Evolutionary conservation across 2,888 invertebrate genomes (phyloP), one percentile per base, ranked within the genome.

Genomic region (Desoria tigrina): DNA sequence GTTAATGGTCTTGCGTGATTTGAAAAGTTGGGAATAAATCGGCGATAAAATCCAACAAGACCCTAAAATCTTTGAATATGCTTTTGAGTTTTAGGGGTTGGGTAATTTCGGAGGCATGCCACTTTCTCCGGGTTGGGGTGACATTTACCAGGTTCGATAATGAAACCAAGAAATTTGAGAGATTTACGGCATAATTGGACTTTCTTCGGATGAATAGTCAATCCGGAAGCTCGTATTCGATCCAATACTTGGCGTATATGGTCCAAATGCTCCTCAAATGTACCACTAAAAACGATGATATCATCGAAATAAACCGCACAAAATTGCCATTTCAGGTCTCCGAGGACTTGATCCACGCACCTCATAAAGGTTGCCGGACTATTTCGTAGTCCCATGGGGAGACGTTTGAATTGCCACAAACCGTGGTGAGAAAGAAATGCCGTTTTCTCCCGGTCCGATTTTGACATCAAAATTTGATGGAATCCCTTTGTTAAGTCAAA

Each of bases 41-140:
- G 16, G 2, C 63, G 11, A 45, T 68, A 74, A 62, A 69, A 73
- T 1, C 63, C 66, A 14, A 61, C 39, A 16, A 74, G 45, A 0
- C 70, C 72, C 16, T 70, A 27, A 42, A 67, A 73, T n/a, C 55
- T 14, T 45, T 61, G 58, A 0, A 74, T 28, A 0, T 73, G 49
- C 42, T 59, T 63, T 1, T 39, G n/a, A n/a, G n/a, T n/a, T n/a
- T n/a, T n/a, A n/a, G n/a, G n/a, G n/a, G n/a, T n/a, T n/a, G n/a
- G n/a, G n/a, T n/a, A n/a, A n/a, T n/a, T n/a, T n/a, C n/a, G n/a
- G n/a, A n/a, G n/a, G n/a, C n/a, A n/a, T n/a, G 67, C 58, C 1
- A 75, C 59, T 72, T 79, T 79, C 1, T 73, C 71, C 0, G 78
- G 77, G 62, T 79, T 78, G 4, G 81, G 79, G 56, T 77, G 77